Evolutionary conservation across 2,797 vertebrate species (phyloP).

Genomic region (Phaenicophaeus curvirostris): DNA sequence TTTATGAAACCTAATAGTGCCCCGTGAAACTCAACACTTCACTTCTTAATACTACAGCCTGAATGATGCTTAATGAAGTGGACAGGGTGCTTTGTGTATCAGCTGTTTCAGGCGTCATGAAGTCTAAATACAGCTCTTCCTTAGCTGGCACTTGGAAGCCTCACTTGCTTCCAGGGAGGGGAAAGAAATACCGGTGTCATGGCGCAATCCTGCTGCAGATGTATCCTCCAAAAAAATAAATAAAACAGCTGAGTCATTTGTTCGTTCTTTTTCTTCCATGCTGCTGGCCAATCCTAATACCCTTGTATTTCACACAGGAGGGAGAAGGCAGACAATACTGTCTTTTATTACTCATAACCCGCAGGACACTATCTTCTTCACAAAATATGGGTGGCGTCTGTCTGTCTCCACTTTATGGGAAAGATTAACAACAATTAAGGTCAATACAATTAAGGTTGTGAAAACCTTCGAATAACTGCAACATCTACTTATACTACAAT

Average conservation of each 20-base stretch:
- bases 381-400: conserved; percentile 16
- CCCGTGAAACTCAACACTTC: conserved; percentile 2
- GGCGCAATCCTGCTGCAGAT: neutral
- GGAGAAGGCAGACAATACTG: conserved; percentile 44
- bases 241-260: conserved; percentile 1
- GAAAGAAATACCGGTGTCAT: neutral
- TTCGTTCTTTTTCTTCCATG: neutral
- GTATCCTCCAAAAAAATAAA: conserved; percentile 7
- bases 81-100: conserved; percentile 9
- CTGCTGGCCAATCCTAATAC: neutral
- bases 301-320: neutral
- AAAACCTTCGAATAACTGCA: conserved; percentile 57
- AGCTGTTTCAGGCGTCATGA: neutral
- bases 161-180: neutral
- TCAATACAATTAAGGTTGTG: conserved; percentile 56
- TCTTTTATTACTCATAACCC: conserved; percentile 46
- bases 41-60: neutral
- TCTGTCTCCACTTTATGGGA: conserved; percentile 57
- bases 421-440: conserved; percentile 58
- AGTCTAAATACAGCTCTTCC: conserved; percentile 1
- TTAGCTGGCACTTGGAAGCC: neutral
- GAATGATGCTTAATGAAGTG: neutral
- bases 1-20: conserved; percentile 47
- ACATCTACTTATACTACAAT: conserved; percentile 46
- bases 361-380: conserved; percentile 39